A percentile compares a stretch with the other conserved stretches of the same genome.
These are phyloP conservation scores for Tiaroga cobitis DNA, from an alignment of 2,797 vertebrate genomes.

Conservation along the genomic window DNA sequence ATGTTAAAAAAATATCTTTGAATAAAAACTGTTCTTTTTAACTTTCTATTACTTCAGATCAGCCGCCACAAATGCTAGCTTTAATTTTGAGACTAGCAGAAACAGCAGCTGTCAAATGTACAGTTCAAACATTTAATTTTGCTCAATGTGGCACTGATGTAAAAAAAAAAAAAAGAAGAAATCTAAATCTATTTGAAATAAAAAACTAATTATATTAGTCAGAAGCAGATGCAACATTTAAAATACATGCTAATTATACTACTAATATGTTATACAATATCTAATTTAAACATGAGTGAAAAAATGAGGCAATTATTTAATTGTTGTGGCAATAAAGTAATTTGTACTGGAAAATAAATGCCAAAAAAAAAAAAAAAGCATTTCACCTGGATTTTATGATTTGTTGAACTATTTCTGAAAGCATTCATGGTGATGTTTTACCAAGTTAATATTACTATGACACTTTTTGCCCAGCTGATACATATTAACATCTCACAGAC, in stretches of 20 bases:
- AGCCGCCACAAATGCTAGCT: not conserved
- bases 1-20: not conserved
- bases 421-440: slow-evolving; percentile 1
- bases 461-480: not conserved
- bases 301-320: not conserved
- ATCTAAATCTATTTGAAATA: not conserved
- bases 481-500: not conserved
- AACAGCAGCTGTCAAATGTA: not conserved
- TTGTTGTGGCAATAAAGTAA: too few relatives aligned
- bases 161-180: not conserved
- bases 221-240: not conserved
- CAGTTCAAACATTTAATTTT: not conserved
- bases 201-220: too few relatives aligned
- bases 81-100: not conserved
- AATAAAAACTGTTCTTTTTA: not conserved
- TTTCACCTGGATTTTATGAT: not conserved
- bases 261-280: not conserved
- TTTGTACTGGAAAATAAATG: too few relatives aligned
- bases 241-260: not conserved
- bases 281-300: not conserved
- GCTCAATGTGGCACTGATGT: not conserved
- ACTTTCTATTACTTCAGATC: not conserved
- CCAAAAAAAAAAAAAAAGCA: too few relatives aligned
- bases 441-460: not conserved
- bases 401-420: not conserved